Evolutionary conservation across 2,797 vertebrate genomes (phyloP).

Genomic region (Hozukius guyotensis): DNA sequence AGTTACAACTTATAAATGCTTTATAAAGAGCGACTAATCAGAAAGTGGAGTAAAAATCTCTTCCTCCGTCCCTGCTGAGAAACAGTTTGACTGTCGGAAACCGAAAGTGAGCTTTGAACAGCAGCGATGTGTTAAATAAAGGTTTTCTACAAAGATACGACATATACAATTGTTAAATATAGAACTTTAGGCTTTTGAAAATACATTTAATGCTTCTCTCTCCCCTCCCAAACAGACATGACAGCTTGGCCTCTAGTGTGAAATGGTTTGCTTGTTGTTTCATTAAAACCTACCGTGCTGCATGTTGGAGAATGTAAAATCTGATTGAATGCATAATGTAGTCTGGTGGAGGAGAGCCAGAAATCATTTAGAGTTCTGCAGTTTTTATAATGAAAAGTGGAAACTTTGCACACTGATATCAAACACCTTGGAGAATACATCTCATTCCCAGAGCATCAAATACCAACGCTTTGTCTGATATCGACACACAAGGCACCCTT

Average conservation of each 20-base stretch:
- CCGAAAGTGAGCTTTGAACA: not conserved
- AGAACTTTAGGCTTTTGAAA: conserved; percentile 95
- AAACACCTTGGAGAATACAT: not conserved
- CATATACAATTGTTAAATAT: conserved; percentile 96
- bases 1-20: conserved; percentile 8
- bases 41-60: not conserved
- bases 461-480: too few relatives aligned
- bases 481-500: too few relatives aligned
- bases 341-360: conserved; percentile 12
- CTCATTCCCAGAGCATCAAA: too few relatives aligned
- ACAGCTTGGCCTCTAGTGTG: conserved; percentile 74
- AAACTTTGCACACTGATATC: conserved; percentile 17
- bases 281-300: conserved; percentile 83
- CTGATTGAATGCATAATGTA: conserved; percentile 52
- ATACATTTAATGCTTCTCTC: conserved; percentile 91
- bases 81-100: conserved; percentile 8
- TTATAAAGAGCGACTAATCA: not conserved
- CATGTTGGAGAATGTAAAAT: conserved; percentile 83
- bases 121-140: conserved; percentile 84
- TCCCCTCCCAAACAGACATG: conserved; percentile 23
- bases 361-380: not conserved
- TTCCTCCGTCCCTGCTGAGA: not conserved
- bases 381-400: not conserved
- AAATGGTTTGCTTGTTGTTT: conserved; percentile 75
- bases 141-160: conserved; percentile 92